phyloP scores from a whole-genome alignment of 2,888 invertebrate genomes.

The Dolichopus griseipennis region DNA sequence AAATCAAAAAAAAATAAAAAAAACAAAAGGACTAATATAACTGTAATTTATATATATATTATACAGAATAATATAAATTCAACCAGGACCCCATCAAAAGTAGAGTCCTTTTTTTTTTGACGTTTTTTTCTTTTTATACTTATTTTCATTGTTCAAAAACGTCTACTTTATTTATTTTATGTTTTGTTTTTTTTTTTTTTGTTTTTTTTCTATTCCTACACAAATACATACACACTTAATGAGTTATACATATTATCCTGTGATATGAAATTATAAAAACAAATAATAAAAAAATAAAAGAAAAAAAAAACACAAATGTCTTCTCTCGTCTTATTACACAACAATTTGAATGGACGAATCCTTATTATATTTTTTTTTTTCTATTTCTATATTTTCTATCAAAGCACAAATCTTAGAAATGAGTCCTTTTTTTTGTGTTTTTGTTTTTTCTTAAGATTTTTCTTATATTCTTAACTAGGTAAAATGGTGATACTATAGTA shows the following conservation, averaged over 20 bases:
- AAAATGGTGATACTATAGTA: background rate
- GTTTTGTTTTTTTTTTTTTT: background rate
- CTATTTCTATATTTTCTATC: background rate
- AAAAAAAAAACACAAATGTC: background rate
- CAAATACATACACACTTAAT: background rate
- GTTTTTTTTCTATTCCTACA: background rate
- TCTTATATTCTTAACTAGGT: constrained; percentile 2
- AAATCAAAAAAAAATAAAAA: background rate
- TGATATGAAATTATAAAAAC: background rate
- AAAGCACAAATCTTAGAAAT: constrained; percentile 2
- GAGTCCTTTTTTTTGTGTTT: background rate
- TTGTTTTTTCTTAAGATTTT: background rate
- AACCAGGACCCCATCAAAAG: constrained; percentile 4
- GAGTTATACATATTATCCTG: background rate
- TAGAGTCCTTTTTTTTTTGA: background rate
- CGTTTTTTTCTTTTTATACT: background rate
- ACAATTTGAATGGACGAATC: constrained; percentile 4
- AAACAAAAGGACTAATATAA: background rate
- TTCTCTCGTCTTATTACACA: constrained; percentile 4
- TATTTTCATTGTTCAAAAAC: background rate
- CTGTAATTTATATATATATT: background rate
- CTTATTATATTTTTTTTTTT: too few species aligned
- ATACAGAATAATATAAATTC: constrained; percentile 6
- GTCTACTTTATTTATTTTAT: background rate
- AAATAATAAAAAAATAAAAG: too few species aligned